phyloP scores from a whole-genome alignment of 2,113 vertebrate genomes.

The Corythoichthys intestinalis region DNA sequence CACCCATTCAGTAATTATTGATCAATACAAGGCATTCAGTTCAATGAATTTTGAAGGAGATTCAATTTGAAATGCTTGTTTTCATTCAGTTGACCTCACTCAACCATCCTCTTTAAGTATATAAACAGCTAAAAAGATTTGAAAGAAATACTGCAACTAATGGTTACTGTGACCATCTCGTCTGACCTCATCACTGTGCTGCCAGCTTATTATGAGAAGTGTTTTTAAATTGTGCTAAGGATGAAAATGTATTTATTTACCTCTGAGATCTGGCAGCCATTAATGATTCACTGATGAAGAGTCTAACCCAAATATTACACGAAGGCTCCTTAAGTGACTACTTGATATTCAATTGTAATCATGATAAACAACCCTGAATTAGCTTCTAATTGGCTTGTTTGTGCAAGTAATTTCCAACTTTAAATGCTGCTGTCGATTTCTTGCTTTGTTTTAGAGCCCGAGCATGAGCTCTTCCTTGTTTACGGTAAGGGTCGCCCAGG shows the following conservation, averaged over 20 bases:
- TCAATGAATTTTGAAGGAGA: background rate
- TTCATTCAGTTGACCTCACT: background rate
- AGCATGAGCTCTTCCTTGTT: slow-evolving; percentile 93
- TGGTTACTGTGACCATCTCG: slow-evolving; percentile 14
- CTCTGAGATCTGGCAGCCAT: slow-evolving; percentile 19
- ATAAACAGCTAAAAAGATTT: background rate
- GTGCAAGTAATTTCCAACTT: background rate
- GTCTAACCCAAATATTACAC: background rate
- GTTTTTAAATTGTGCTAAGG: slow-evolving; percentile 37
- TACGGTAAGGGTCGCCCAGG: slow-evolving; percentile 94
- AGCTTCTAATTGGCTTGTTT: slow-evolving; percentile 5
- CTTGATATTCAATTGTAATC: slow-evolving; percentile 15
- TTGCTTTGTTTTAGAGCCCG: slow-evolving; percentile 77
- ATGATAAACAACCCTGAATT: background rate
- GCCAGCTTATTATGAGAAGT: slow-evolving; percentile 11
- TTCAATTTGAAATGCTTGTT: background rate
- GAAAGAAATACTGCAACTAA: slow-evolving; percentile 26
- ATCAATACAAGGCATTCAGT: background rate
- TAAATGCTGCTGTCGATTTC: background rate
- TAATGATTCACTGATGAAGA: slow-evolving; percentile 9
- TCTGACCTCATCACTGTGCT: slow-evolving; percentile 13
- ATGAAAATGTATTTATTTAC: slow-evolving; percentile 43
- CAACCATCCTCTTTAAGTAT: slow-evolving; percentile 4
- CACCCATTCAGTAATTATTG: background rate
- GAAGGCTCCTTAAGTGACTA: background rate